Evolutionary conservation across 2,113 vertebrate genomes (phyloP).

Genomic region (Pipra filicauda): DNA sequence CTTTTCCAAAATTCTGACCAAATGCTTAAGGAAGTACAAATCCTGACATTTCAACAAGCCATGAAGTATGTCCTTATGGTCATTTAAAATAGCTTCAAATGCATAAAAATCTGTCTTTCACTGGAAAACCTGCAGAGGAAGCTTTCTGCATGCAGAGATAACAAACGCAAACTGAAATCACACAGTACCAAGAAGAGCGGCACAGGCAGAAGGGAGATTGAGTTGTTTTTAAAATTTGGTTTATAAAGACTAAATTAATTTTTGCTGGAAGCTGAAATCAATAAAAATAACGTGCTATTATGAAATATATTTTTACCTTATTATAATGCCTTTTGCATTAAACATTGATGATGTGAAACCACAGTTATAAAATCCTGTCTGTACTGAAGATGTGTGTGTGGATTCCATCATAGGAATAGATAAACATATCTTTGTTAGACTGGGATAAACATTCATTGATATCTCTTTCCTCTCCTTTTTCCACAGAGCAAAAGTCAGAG

Average conservation of each 20-base stretch:
- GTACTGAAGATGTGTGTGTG: not conserved
- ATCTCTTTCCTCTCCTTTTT: constrained; percentile 8
- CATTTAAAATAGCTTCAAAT: not conserved
- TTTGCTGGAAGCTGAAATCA: not conserved
- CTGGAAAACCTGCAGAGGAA: not conserved
- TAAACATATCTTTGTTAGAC: not conserved
- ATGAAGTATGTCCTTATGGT: not conserved
- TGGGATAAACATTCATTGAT: constrained; percentile 41
- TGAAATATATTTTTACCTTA: not conserved
- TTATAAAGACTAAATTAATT: not conserved
- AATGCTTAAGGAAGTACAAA: not conserved
- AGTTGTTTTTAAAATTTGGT: not conserved
- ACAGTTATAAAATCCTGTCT: not conserved
- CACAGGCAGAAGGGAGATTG: not conserved
- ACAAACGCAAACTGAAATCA: not conserved
- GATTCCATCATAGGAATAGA: not conserved
- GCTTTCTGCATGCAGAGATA: not conserved
- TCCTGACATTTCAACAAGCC: not conserved
- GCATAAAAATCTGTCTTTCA: not conserved
- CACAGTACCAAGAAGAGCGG: not conserved
- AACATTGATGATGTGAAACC: not conserved
- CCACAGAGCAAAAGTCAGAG: constrained; percentile 50
- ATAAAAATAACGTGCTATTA: not conserved
- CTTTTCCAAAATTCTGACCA: not conserved
- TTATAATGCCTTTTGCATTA: not conserved